Conservation (phyloP, 2,888 invertebrate genomes). For the Sicus ferrugineus region DNA sequence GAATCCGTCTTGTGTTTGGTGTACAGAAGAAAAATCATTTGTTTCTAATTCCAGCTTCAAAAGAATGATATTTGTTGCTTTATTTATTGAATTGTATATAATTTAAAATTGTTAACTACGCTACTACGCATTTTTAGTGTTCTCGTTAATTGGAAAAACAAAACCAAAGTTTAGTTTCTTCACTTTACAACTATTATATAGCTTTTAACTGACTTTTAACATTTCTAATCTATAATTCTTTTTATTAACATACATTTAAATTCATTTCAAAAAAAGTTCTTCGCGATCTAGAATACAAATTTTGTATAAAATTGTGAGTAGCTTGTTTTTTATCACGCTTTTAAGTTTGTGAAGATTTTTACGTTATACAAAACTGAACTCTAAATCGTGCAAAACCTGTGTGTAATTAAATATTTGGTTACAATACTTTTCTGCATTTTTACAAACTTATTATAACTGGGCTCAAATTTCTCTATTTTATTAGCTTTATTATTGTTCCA, state of each 20-base stretch:
- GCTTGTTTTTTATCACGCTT: neutral
- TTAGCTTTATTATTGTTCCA: too few species aligned
- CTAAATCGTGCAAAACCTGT: too few species aligned
- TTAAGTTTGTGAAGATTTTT: too few species aligned
- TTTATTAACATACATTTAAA: too few species aligned
- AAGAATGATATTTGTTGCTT: neutral
- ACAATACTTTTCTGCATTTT: too few species aligned
- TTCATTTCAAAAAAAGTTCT: neutral
- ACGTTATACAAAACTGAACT: too few species aligned
- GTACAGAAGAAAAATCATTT: neutral
- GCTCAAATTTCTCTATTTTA: too few species aligned
- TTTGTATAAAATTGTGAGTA: neutral
- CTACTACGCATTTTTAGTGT: neutral
- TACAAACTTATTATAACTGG: too few species aligned
- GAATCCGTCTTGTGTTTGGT: slow-evolving; percentile 1
- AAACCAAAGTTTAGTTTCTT: neutral
- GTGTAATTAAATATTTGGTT: too few species aligned
- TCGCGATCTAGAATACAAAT: neutral
- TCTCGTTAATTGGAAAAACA: neutral
- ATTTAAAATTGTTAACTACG: neutral
- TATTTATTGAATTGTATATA: neutral
- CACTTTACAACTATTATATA: slow-evolving; percentile 16
- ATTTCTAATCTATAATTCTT: too few species aligned
- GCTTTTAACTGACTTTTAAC: too few species aligned
- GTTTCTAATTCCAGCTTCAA: neutral